Conservation (phyloP, 2,113 vertebrate genomes). For the Equus quagga region DNA sequence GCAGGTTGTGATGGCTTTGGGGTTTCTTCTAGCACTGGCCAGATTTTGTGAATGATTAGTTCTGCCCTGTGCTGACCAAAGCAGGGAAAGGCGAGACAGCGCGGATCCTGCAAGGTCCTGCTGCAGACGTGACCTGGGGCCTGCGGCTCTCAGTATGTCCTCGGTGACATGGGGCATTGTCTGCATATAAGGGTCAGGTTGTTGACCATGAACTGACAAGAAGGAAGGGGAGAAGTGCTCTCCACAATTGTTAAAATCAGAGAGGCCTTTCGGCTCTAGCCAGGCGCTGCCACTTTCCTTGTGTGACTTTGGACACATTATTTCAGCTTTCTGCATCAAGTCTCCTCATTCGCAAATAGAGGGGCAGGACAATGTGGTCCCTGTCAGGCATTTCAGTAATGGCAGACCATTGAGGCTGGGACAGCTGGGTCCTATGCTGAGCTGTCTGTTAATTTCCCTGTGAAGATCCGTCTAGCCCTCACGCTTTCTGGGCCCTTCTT, state of each 20-base stretch:
- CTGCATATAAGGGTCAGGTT: neutral
- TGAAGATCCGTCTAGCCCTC: neutral
- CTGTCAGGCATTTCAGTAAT: neutral
- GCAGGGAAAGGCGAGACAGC: too few species aligned
- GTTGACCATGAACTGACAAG: neutral
- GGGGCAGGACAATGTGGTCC: too few species aligned
- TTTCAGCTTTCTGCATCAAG: neutral
- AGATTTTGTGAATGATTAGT: neutral
- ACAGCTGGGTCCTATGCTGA: neutral
- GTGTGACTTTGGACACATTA: neutral
- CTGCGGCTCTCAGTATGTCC: rapidly evolving
- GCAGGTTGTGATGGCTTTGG: neutral
- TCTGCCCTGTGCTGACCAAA: too few species aligned
- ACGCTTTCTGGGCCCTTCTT: neutral
- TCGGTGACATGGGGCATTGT: neutral
- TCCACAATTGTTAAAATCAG: neutral
- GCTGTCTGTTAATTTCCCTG: neutral
- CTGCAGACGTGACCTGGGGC: neutral
- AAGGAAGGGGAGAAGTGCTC: neutral
- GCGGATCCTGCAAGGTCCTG: neutral
- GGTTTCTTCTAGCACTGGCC: neutral
- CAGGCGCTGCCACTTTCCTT: neutral
- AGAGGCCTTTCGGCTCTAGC: neutral
- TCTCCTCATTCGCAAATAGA: neutral
- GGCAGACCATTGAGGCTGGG: neutral